A percentile compares a stretch with the other conserved stretches of the same genome.
Conservation (phyloP, 2,797 vertebrate genomes). For the Bucorvus abyssinicus region DNA sequence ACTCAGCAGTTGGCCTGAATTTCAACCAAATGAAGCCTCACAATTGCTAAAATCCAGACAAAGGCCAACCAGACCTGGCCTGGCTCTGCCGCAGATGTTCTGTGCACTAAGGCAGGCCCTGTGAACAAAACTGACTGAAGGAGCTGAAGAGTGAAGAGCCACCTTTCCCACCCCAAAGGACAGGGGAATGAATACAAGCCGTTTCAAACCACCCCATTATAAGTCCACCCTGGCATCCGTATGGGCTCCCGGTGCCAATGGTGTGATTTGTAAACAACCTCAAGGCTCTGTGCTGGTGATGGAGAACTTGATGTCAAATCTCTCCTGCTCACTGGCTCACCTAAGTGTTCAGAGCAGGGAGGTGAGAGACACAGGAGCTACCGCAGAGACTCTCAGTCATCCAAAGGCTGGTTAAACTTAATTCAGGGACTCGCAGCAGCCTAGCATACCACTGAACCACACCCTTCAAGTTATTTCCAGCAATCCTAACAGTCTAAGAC, state of each 20-base stretch:
- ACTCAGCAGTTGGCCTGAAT: background rate
- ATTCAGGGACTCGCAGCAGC: background rate
- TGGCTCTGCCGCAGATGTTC: background rate
- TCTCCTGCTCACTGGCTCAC: background rate
- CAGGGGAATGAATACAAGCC: background rate
- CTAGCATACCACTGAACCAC: background rate
- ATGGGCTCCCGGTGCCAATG: background rate
- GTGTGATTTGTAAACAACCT: background rate
- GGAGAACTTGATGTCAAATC: background rate
- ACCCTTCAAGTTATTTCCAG: background rate
- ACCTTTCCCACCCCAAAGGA: background rate
- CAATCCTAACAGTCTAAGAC: background rate
- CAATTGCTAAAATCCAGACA: background rate
- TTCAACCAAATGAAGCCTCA: background rate
- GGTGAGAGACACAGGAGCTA: background rate
- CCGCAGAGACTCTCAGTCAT: fast-evolving
- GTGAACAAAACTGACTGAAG: background rate
- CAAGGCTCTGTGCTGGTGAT: background rate
- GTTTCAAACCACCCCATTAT: background rate
- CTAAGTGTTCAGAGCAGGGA: background rate
- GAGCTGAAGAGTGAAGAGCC: background rate
- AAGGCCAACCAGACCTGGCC: background rate
- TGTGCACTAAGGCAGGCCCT: background rate
- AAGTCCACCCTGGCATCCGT: background rate
- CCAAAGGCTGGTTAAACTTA: background rate